Conservation (phyloP, 2,888 invertebrate species). For the Falcaria lacertinaria region DNA sequence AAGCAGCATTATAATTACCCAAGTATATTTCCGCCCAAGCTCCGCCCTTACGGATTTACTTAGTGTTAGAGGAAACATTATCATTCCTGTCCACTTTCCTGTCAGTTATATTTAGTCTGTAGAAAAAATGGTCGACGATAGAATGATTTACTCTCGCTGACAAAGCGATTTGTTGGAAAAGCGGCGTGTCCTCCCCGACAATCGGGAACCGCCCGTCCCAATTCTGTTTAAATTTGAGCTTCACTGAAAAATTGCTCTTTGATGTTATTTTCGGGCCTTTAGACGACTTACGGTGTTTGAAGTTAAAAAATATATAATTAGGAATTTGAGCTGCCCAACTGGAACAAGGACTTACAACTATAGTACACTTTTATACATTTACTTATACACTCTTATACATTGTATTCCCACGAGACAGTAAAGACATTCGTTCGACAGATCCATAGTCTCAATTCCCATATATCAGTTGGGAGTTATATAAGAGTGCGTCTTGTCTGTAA, state of each 20-base stretch:
- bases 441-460: neutral
- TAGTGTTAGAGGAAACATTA: too few species aligned
- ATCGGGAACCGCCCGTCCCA: slow-evolving; percentile 9
- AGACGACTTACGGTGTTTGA: too few species aligned
- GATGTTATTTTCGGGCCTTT: neutral
- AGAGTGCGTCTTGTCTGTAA: neutral
- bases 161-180: slow-evolving; percentile 18
- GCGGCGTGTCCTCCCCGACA: slow-evolving; percentile 10
- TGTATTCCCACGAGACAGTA: neutral
- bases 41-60: too few species aligned
- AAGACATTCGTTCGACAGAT: neutral
- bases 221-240: slow-evolving; percentile 2
- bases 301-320: too few species aligned
- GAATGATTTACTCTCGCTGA: slow-evolving; percentile 16
- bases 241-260: slow-evolving; percentile 1
- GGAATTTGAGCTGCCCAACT: too few species aligned
- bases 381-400: too few species aligned
- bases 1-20: too few species aligned
- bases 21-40: too few species aligned
- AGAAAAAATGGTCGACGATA: neutral
- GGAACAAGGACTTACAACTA: too few species aligned
- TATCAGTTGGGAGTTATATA: neutral
- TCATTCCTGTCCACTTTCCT: too few species aligned
- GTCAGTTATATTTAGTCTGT: neutral
- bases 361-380: too few species aligned